A percentile compares a stretch with the other conserved stretches of the same genome.
phyloP scores from a whole-genome alignment of 2,888 invertebrate species.

The Panzeria rudis region DNA sequence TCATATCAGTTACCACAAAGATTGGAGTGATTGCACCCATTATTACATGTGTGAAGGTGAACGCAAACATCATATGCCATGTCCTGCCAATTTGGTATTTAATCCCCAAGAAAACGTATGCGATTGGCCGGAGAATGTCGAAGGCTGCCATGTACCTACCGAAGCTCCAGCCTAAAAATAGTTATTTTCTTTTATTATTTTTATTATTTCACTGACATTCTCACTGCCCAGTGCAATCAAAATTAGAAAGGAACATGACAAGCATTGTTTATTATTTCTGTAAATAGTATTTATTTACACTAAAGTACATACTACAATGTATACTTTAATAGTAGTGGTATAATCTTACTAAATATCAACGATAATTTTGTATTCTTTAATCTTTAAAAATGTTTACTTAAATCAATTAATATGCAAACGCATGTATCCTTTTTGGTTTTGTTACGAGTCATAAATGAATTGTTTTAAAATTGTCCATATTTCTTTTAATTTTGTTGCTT shows the following conservation, averaged over 20 bases:
- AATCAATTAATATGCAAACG: background rate
- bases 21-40: constrained; percentile 95
- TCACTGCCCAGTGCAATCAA: constrained; percentile 46
- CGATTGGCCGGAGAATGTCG: constrained; percentile 98
- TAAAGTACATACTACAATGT: background rate
- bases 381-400: background rate
- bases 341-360: constrained; percentile 27
- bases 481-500: constrained; percentile 2
- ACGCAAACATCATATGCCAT: constrained; percentile 97
- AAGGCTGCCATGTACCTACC: constrained; percentile 90
- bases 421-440: constrained; percentile 6
- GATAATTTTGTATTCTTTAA: background rate
- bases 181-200: constrained; percentile 7
- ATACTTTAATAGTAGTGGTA: constrained; percentile 13
- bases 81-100: constrained; percentile 95
- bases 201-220: constrained; percentile 39
- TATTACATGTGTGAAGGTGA: constrained; percentile 99
- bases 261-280: constrained; percentile 45
- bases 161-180: constrained; percentile 85
- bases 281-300: constrained; percentile 63
- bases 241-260: constrained; percentile 37
- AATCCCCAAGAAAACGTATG: constrained; percentile 96
- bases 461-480: constrained; percentile 1
- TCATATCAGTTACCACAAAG: constrained; percentile 96
- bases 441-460: background rate